phyloP scores from a whole-genome alignment of 2,113 vertebrate genomes.

The Mandrillus leucophaeus region DNA sequence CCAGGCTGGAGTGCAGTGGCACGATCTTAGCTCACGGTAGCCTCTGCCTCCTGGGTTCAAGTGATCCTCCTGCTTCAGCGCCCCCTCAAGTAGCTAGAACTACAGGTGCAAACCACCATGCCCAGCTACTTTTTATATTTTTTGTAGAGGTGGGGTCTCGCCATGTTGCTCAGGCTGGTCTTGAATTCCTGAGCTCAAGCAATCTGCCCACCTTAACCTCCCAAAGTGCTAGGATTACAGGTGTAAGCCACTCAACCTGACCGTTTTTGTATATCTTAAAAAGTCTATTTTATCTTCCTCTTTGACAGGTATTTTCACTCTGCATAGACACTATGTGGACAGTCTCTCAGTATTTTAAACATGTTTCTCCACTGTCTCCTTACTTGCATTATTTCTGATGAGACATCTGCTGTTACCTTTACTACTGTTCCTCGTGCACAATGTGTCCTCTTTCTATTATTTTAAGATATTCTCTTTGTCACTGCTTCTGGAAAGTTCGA shows the following conservation, averaged over 20 bases:
- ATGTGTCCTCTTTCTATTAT: neutral
- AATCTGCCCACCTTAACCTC: neutral
- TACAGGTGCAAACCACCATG: neutral
- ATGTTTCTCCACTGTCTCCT: neutral
- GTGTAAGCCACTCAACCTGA: neutral
- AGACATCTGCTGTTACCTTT: too few species aligned
- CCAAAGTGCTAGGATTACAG: neutral
- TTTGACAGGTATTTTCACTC: neutral
- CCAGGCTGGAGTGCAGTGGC: neutral
- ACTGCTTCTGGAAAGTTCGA: neutral
- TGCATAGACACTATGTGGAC: neutral
- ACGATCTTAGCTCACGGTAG: accelerated
- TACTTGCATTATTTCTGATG: neutral
- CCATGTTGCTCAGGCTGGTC: neutral
- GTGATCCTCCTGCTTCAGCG: neutral
- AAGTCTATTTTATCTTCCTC: neutral
- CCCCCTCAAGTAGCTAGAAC: neutral
- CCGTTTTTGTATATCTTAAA: neutral
- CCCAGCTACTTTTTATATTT: neutral
- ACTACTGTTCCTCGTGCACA: too few species aligned
- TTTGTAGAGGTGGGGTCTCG: neutral
- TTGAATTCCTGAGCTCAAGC: neutral
- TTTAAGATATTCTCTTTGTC: neutral
- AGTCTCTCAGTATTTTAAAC: neutral
- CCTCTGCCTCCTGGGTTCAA: neutral